Percentiles rank a stretch among this genome's conserved stretches.
These are phyloP conservation scores for Gymnobelideus leadbeateri DNA, from an alignment of 2,113 vertebrate species.

Conservation along the genomic window DNA sequence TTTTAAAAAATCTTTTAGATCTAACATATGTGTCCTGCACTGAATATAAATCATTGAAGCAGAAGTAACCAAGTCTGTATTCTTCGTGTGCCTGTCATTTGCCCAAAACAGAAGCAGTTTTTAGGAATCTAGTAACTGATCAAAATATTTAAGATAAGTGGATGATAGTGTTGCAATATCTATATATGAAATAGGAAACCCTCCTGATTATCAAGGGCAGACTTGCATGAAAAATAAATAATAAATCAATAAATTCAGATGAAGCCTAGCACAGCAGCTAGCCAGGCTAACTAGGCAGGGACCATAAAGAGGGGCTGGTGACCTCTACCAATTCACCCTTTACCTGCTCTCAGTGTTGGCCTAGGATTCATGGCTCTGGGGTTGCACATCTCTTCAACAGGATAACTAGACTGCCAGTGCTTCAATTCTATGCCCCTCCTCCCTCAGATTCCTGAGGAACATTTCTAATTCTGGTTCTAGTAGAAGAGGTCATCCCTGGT, in stretches of 20 bases:
- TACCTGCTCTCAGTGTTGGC: neutral
- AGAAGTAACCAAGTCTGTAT: neutral
- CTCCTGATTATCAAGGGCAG: conserved; percentile 95
- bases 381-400: neutral
- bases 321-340: neutral
- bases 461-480: neutral
- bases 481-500: neutral
- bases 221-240: conserved; percentile 91
- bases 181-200: conserved; percentile 95
- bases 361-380: neutral
- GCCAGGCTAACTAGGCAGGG: neutral
- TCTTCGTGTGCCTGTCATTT: conserved; percentile 91
- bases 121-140: conserved; percentile 93
- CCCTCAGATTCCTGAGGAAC: neutral
- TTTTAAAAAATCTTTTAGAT: neutral
- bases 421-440: neutral
- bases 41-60: neutral
- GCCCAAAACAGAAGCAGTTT: conserved; percentile 97
- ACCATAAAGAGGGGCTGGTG: neutral
- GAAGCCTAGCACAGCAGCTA: neutral
- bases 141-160: conserved; percentile 89
- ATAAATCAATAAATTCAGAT: conserved; percentile 3
- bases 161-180: conserved; percentile 98
- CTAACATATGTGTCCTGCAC: neutral
- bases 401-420: neutral